These are phyloP conservation scores for Anniella stebbinsi DNA, from an alignment of 2,797 vertebrate genomes.

Conservation along the genomic window DNA sequence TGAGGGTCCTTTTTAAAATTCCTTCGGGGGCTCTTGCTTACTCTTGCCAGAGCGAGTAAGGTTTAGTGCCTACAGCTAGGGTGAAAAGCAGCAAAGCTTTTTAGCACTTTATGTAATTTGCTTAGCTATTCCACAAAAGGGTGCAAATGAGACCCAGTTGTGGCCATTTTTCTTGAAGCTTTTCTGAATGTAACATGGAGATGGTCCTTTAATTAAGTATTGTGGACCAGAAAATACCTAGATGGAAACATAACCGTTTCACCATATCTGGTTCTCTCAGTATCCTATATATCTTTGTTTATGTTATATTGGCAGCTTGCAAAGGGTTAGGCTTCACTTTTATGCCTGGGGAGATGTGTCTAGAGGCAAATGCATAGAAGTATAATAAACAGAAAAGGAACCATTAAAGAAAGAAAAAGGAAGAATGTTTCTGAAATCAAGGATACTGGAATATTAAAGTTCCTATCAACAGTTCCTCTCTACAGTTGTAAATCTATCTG, in stretches of 20 bases:
- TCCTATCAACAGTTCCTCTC: background rate
- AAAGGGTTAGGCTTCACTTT: background rate
- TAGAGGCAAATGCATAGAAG: background rate
- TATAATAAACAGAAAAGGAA: background rate
- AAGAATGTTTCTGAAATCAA: background rate
- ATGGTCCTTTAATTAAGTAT: background rate
- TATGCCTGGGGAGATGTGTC: no score
- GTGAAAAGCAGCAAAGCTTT: background rate
- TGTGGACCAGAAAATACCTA: background rate
- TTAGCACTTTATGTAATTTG: background rate
- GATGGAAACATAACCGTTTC: background rate
- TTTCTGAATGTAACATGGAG: no score
- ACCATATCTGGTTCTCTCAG: background rate
- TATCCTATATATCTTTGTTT: background rate
- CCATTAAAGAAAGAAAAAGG: background rate
- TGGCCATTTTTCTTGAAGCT: background rate
- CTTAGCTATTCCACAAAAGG: background rate
- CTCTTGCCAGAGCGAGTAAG: background rate
- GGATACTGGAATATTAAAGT: background rate
- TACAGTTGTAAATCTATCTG: background rate
- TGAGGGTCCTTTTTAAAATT: background rate
- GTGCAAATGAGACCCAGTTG: background rate
- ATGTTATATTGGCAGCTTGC: background rate
- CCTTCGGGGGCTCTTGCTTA: background rate
- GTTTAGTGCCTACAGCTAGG: no score